Conservation (phyloP, 2,113 vertebrate genomes). For the Platysteira castanea region DNA sequence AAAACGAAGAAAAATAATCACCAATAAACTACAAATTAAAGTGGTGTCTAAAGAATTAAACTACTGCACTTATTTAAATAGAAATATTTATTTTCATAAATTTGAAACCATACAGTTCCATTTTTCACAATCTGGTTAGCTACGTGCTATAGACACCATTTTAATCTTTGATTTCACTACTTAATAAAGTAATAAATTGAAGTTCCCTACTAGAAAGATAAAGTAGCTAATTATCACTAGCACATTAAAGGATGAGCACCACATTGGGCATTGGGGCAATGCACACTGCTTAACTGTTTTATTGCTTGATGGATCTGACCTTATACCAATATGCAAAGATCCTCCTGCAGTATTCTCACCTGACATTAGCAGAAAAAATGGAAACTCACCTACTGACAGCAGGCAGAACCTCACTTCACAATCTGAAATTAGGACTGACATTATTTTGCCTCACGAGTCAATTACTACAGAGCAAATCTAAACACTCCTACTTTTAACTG, state of each 20-base stretch:
- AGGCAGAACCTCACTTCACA: not conserved
- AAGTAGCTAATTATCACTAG: slow-evolving; percentile 67
- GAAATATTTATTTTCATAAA: slow-evolving; percentile 57
- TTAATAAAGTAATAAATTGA: slow-evolving; percentile 60
- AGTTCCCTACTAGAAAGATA: slow-evolving; percentile 53
- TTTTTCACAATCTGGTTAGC: slow-evolving; percentile 55
- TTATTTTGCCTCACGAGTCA: not conserved
- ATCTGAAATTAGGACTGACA: not conserved
- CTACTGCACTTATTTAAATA: slow-evolving; percentile 33
- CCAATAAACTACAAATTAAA: slow-evolving; percentile 53
- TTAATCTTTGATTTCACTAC: slow-evolving; percentile 56
- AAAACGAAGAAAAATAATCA: slow-evolving; percentile 58
- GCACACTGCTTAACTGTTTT: not conserved
- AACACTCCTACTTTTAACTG: not conserved
- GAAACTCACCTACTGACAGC: not conserved
- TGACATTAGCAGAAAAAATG: not conserved
- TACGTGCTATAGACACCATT: slow-evolving; percentile 7
- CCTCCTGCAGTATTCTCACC: not conserved
- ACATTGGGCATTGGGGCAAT: not conserved
- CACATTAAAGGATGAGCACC: slow-evolving; percentile 55
- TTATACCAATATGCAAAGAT: not conserved
- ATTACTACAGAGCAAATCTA: not conserved
- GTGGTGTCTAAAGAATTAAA: slow-evolving; percentile 54
- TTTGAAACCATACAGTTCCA: slow-evolving; percentile 16
- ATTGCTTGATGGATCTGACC: slow-evolving; percentile 38